These are phyloP conservation scores for Bombus balteatus DNA, from an alignment of 1,140 invertebrate genomes.

Conservation along the genomic window DNA sequence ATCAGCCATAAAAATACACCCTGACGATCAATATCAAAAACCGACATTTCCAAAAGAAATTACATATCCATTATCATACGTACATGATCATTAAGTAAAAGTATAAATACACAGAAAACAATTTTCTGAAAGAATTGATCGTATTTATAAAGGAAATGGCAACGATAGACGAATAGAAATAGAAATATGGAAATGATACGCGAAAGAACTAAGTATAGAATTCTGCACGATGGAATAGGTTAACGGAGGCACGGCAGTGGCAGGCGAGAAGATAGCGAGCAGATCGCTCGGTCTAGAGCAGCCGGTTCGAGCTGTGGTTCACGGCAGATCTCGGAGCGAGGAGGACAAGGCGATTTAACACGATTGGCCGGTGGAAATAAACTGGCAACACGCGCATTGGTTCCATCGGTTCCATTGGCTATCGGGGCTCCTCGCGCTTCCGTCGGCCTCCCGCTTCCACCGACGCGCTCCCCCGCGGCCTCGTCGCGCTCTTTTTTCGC, in stretches of 20 bases:
- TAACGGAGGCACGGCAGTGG: neutral
- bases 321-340: constrained; percentile 43
- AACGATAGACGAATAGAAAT: neutral
- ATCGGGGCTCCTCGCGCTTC: constrained; percentile 61
- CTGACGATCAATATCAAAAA: too few species aligned
- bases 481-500: constrained; percentile 58
- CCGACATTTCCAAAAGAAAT: too few species aligned
- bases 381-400: constrained; percentile 81
- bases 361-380: constrained; percentile 82
- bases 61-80: too few species aligned
- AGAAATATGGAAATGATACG: neutral
- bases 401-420: constrained; percentile 82
- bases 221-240: neutral
- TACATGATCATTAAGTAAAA: too few species aligned
- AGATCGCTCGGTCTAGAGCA: constrained; percentile 7
- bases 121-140: neutral
- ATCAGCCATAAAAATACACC: too few species aligned
- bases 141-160: neutral
- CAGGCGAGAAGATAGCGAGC: neutral
- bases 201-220: neutral
- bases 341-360: constrained; percentile 80
- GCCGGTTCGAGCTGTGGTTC: constrained; percentile 13
- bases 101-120: neutral
- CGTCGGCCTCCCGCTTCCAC: constrained; percentile 62
- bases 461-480: constrained; percentile 43